Conservation (phyloP, 2,797 vertebrate species). For the Pangasius krempfi region DNA sequence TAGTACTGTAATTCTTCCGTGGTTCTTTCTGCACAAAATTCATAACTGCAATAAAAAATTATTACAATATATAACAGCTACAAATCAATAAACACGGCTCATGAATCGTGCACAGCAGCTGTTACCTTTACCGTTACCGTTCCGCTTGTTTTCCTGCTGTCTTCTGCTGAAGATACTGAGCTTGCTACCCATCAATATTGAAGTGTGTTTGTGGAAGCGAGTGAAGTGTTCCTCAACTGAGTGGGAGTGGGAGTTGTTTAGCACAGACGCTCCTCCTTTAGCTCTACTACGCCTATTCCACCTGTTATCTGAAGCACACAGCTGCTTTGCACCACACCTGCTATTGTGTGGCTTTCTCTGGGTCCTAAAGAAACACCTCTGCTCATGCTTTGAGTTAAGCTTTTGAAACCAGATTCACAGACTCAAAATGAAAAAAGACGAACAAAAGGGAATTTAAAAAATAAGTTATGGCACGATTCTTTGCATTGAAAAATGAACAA, state of each 20-base stretch:
- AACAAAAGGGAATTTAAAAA: neutral
- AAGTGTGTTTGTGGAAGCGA: neutral
- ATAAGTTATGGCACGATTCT: neutral
- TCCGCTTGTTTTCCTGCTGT: neutral
- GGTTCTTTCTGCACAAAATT: too few relatives aligned
- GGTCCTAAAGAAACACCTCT: conserved; percentile 12
- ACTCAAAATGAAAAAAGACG: neutral
- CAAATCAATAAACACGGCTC: neutral
- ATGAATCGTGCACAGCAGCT: neutral
- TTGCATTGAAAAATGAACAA: neutral
- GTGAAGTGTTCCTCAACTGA: neutral
- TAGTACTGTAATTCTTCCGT: too few relatives aligned
- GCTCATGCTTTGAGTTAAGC: neutral
- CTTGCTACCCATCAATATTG: conserved; percentile 8
- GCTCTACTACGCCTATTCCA: conserved; percentile 5
- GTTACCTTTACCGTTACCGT: conserved; percentile 1
- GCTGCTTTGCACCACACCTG: conserved; percentile 9
- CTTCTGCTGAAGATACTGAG: neutral
- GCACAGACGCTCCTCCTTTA: conserved; percentile 14
- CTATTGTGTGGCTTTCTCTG: conserved; percentile 6
- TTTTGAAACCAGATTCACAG: neutral
- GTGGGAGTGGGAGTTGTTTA: too few relatives aligned
- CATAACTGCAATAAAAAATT: too few relatives aligned
- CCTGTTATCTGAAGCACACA: conserved; percentile 40
- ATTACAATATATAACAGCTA: too few relatives aligned